Evolutionary conservation across 2,113 vertebrate species (phyloP), one percentile per base, ranked within the genome.

Genomic region (Anser cygnoides): DNA sequence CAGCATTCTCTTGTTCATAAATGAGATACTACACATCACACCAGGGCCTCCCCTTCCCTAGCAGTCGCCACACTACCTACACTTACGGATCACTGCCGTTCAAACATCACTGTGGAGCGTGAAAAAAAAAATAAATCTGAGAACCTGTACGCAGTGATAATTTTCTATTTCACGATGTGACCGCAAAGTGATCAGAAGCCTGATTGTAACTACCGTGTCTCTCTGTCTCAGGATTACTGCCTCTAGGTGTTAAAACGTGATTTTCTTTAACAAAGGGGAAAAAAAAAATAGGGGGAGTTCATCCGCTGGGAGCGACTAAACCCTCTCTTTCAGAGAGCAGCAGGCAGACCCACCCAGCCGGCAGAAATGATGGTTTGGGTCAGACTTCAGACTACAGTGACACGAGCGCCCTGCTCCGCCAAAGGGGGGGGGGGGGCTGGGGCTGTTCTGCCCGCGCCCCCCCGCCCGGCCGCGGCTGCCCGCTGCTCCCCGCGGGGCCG

Each of bases 91-190:
- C 5, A 33, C 43, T 13, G 20, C 26, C 35, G 17, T 35, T 57
- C 62, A 68, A 84, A 54, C 66, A 52, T 5, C 0, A 1, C 25
- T 22, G 3, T 0, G 14, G 25, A 61, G 2, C 5, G 22, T 11
- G 78, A 25, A 72, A 44, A 62, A 77, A 49, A 49, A 21, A 49
- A 43, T 22, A 49, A 49, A 49, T 28, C 33, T 19, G 37, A 68
- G 31, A 1, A 77, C 57, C 52, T 87, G 63, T 31, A 39, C 15
- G 26, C 10, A 55, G 57, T 3, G 9, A 5, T 18, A 33, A 44
- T 49, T 76, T n/a, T 6, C 16, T 62, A 35, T 11, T 22, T 87
- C 61, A 17, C 13, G 13, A 29, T 0, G 33, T 4, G 37, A 92
- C 26, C 11, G 0, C 58, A 65, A 7, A 84, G 46, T 0, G 17